A percentile compares a stretch with the other conserved stretches of the same genome.
Conservation (phyloP, 2,113 vertebrate species). For the Odobenus rosmarus region DNA sequence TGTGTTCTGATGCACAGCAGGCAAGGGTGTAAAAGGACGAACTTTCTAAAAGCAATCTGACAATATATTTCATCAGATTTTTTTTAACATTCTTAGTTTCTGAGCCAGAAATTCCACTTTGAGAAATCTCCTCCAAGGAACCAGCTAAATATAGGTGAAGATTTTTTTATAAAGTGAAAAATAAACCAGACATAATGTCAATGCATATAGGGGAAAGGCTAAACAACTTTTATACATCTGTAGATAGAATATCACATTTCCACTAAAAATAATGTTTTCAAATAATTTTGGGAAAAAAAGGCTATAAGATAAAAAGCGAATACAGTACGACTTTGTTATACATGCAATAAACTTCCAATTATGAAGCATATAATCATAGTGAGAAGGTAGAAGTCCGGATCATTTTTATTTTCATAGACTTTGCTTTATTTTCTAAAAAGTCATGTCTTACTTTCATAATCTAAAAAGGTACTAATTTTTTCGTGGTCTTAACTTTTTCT, state of each 20-base stretch:
- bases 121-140: background rate
- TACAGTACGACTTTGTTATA: background rate
- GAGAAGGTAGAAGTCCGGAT: background rate
- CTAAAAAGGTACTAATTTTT: background rate
- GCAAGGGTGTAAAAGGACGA: background rate
- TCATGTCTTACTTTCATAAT: background rate
- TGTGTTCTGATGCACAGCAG: background rate
- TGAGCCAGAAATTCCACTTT: background rate
- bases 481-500: background rate
- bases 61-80: background rate
- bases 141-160: background rate
- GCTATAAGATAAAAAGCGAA: background rate
- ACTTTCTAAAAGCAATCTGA: background rate
- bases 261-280: background rate
- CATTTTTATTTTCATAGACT: background rate
- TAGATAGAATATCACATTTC: background rate
- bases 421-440: background rate
- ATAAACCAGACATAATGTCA: background rate
- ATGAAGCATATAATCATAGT: background rate
- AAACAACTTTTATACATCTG: background rate
- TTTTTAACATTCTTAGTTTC: background rate
- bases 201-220: background rate
- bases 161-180: conserved; percentile 49
- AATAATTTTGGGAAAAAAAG: background rate
- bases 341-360: background rate